These are phyloP conservation scores for Aurelia aurita DNA, from an alignment of 30 jellyfish, hydroid and myxozoan genomes.

Conservation along the genomic window DNA sequence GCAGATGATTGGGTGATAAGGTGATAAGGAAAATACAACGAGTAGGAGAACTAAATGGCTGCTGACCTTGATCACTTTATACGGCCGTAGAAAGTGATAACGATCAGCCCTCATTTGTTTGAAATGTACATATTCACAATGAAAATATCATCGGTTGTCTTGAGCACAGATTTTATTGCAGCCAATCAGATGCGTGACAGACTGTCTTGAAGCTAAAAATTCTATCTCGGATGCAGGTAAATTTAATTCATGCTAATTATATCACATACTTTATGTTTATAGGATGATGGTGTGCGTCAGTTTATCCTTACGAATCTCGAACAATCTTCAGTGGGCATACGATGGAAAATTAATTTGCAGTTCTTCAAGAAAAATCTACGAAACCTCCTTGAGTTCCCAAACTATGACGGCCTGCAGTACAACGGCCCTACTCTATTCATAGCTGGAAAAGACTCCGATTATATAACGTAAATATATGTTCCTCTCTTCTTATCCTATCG, in stretches of 20 bases:
- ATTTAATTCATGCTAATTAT: neutral
- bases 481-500: too few relatives aligned
- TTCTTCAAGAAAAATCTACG: conserved; percentile 55
- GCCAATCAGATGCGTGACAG: too few relatives aligned
- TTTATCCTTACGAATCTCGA: conserved; percentile 73
- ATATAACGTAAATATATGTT: conserved; percentile 31
- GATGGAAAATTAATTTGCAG: conserved; percentile 76
- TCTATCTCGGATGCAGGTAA: neutral
- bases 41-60: too few relatives aligned
- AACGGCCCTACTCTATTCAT: conserved; percentile 20
- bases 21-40: too few relatives aligned
- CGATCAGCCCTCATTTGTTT: too few relatives aligned
- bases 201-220: too few relatives aligned
- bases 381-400: conserved; percentile 55
- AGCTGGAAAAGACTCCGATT: conserved; percentile 41
- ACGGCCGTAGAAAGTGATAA: too few relatives aligned
- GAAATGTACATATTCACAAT: too few relatives aligned
- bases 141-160: too few relatives aligned
- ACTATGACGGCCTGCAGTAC: conserved; percentile 3
- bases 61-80: too few relatives aligned
- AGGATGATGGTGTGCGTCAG: conserved; percentile 70
- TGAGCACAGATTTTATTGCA: too few relatives aligned
- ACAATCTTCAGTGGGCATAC: conserved; percentile 11
- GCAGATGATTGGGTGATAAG: too few relatives aligned
- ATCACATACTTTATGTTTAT: neutral